Base-by-base conservation (phyloP, 2,797 vertebrate species). In the Hapalemur alaotrensis region DNA sequence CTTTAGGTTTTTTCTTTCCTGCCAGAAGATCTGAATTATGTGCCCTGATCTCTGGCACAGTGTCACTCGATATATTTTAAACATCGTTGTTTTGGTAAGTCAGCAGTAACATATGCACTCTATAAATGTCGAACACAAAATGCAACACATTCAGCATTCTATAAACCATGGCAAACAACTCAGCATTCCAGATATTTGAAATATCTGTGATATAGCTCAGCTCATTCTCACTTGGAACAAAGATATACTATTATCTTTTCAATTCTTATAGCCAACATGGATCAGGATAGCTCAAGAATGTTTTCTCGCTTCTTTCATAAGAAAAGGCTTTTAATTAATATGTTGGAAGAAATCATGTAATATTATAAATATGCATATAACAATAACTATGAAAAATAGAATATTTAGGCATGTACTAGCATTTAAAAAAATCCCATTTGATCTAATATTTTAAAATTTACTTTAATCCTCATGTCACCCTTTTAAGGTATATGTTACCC, bases 51-150 rank as follows among this genome's bases (percentile, higher is more conserved):
- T 94, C 82, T 57, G 76, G 79, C 67, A 67, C 10, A 92, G 38
- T 89, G 67, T 95, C 32, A 84, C 61, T 89, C 11, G 4, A 84
- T 79, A 65, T 69, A 96, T 94, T 94, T 96, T 86, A 46, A 95
- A 90, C 61, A 93, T 8, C 0, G 0, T 80, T 93, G 94, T 90
- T 95, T 97, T 92, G 93, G 80, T 85, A 96, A 97, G 84, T 95
- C 93, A 96, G 95, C 89, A 96, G 83, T 89, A 96, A 93, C 93
- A 96, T 59, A 91, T 35, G 57, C 35, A 70, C 57, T 88, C 79
- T 85, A 52, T 85, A 96, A 97, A 97, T 94, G 95, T 94, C 91
- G 96, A 81, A 94, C 67, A 91, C 54, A 89, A 93, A 97, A 96
- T 90, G 73, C 23, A 85, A 93, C 80, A 93, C n/a, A 94, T 85